Evolutionary conservation across 2,888 invertebrate genomes (phyloP), one percentile per base, ranked within the genome.

Genomic region (Anthophora plumipes): DNA sequence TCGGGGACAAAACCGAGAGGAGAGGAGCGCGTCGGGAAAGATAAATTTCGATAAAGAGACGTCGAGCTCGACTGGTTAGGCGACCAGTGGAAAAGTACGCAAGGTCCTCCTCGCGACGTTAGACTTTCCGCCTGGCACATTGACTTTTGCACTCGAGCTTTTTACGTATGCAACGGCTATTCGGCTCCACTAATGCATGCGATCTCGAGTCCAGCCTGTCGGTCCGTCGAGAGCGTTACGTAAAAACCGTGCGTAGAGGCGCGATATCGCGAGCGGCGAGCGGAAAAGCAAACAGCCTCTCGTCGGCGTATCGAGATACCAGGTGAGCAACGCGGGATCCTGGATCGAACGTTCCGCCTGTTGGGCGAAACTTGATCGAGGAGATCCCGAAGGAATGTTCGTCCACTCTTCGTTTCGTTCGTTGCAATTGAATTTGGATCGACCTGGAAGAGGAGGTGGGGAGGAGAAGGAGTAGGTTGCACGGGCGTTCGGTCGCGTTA

Each of bases 41-140:
- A 68, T 57, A 57, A 57, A 55, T 55, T 55, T 43, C 31, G 60
- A 70, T 50, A 60, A 70, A 60, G 39, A 46, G 22, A 31, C 37
- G 39, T 17, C 12, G 31, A 17, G n/a, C 20, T 31, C 31, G n/a
- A 9, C n/a, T n/a, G n/a, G 20, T 37, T 31, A 31, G 7, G 4
- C 48, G 25, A 14, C 5, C 7, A 25, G 22, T 70, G 69, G 70
- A 61, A 70, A 63, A 55, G 12, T n/a, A 55, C 54, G 46, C 54
- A 5, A 22, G 54, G 54, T 46, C 54, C 43, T 20, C 54, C 43
- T 20, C 54, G 20, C 31, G 12, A 71, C 63, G 71, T 50, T 41
- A 25, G 11, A 43, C 41, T 43, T 12, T 54, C 37, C 37, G 14
- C 52, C 50, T 31, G 14, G 31, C 52, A 25, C 39, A 41, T 61